Evolutionary conservation across 2,797 vertebrate genomes (phyloP), one percentile per base, ranked within the genome.

Genomic region (Discoglossus pictus): DNA sequence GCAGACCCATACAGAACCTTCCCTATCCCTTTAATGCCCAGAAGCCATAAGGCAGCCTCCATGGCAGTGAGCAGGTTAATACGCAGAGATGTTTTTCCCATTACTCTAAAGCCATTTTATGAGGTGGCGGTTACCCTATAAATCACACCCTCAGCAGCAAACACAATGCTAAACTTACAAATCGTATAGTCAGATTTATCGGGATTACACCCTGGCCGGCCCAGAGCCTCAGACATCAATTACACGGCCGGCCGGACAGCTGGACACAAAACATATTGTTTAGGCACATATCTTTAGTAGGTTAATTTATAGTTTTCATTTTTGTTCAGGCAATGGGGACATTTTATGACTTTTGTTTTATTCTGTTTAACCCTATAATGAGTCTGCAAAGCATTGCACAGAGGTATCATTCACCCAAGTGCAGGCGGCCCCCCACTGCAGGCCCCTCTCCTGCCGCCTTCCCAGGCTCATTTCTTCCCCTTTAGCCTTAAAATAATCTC

Each of bases 251-350:
- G 40, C 50, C n/a, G 47, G 27, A 36, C 51, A 21, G 24, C 63
- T 18, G 63, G 52, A 65, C 31, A 47, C 5, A 27, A 46, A 16
- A 24, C n/a, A 6, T 11, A 65, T 47, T 56, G 42, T 46, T 21
- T 3, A 17, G 15, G 5, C 15, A 21, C 4, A 7, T 17, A 42
- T 15, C 40, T 58, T 27, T 11, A 39, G 11, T 21, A 31, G 16
- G 23, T 9, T 39, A 66, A 66, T 66, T 56, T 66, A 58, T 66
- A 7, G 42, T 48, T 56, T 56, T 47, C 31, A 47, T 58, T 56
- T 66, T 48, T 16, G 24, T 24, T 9, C 9, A 7, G 39, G 10
- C 40, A 16, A n/a, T 10, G 7, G 35, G 34, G 25, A 15, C 18
- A 10, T 21, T 18, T 35, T 46, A 13, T 48, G 10, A 6, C 21